Evolutionary conservation across 1,140 invertebrate species (phyloP), one percentile per base, ranked within the genome.

Genomic region (Drosophila serrata): DNA sequence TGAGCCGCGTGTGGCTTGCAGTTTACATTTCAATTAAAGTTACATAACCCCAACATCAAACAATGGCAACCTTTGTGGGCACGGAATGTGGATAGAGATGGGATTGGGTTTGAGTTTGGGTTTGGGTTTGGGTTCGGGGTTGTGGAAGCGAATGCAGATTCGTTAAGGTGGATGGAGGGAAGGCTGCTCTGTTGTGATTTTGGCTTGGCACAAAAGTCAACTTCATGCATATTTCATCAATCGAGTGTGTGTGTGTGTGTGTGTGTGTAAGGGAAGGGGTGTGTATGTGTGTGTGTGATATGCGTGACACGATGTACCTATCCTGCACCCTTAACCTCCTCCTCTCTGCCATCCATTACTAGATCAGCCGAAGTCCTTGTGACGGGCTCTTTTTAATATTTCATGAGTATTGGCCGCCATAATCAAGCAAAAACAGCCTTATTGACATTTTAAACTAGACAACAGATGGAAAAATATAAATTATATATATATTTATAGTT

Each of bases 1-100:
- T 79, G 75, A 88, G 76, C 81, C 70, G 84, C 76, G 84, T 86
- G 82, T 73, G 82, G 84, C 73, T 79, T 82, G 63, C 82, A 87
- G 75, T 87, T 87, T 79, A 87, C 82, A 87, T 87, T 88, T 88
- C 82, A 87, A 87, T 88, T 87, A 87, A 88, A 87, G 82, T 82
- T 79, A 82, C 82, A 88, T 88, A 87, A 80, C 79, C 82, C 76
- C 65, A 87, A 82, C 63, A 88, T 67, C 62, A 82, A 79, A 63
- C 76, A 78, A 65, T 78, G 55, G 42, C 55, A 49, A 37, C 39
- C 67, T 31, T 24, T 37, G 29, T 58, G 58, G 48, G 48, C 12
- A 42, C 17, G 19, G 49, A 19, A 31, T 55, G 48, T 6, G 45
- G 37, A 37, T 27, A n/a, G 15, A 27, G 46, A 7, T 6, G 43